phyloP scores from a whole-genome alignment of 1,140 invertebrate genomes.

The Macrobrachium nipponense region DNA sequence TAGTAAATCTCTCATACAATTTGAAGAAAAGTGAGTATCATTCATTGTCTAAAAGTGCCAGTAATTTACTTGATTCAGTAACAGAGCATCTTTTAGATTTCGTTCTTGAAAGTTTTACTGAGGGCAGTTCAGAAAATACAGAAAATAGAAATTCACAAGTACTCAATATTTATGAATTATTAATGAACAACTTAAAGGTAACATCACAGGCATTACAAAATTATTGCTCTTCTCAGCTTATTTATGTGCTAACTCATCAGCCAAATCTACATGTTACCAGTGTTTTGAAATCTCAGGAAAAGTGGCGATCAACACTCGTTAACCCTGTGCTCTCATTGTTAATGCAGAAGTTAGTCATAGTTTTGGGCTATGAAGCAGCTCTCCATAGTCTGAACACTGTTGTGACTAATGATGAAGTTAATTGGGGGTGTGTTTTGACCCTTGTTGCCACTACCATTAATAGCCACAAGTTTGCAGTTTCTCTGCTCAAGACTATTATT shows the following conservation, averaged over 20 bases:
- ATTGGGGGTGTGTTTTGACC: slow-evolving; percentile 42
- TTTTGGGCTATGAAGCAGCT: slow-evolving; percentile 21
- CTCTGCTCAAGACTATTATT: slow-evolving; percentile 37
- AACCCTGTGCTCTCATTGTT: slow-evolving; percentile 18
- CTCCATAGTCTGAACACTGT: slow-evolving; percentile 26
- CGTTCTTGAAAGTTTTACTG: background rate
- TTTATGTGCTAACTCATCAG: slow-evolving; percentile 11
- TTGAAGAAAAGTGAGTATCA: background rate
- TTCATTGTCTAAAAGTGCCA: slow-evolving; percentile 25
- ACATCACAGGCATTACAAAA: slow-evolving; percentile 13
- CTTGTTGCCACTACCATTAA: slow-evolving; percentile 36
- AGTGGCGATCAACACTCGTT: slow-evolving; percentile 27
- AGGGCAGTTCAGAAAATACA: background rate
- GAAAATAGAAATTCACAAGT: background rate
- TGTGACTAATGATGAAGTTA: slow-evolving; percentile 36
- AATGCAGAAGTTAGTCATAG: slow-evolving; percentile 37
- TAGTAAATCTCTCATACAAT: slow-evolving; percentile 14
- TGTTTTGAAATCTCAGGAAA: slow-evolving; percentile 20
- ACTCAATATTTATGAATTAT: slow-evolving; percentile 22
- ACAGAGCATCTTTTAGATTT: slow-evolving; percentile 8
- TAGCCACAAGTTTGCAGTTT: slow-evolving; percentile 8
- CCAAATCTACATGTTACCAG: slow-evolving; percentile 18
- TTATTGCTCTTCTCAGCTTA: slow-evolving; percentile 25
- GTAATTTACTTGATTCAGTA: background rate
- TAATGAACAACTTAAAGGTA: slow-evolving; percentile 26